A percentile compares a stretch with the other conserved stretches of the same genome.
These are phyloP conservation scores for Penaeus japonicus DNA, from an alignment of 1,140 invertebrate species.

Conservation along the genomic window DNA sequence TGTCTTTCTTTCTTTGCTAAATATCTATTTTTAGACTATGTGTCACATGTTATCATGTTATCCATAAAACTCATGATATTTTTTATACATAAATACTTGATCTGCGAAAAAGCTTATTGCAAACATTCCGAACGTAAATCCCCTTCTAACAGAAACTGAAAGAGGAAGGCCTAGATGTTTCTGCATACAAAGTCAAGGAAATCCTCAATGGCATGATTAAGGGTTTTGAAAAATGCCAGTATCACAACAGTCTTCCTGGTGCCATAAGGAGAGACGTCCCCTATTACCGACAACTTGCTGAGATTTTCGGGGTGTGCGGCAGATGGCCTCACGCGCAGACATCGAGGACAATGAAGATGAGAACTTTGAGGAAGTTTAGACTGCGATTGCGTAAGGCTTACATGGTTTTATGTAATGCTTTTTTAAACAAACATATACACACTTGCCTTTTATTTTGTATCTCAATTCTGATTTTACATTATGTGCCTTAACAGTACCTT, in stretches of 20 bases:
- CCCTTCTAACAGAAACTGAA: constrained; percentile 29
- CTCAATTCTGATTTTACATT: too few species aligned
- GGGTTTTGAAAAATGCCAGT: constrained; percentile 43
- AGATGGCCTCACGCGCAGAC: constrained; percentile 43
- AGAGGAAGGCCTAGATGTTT: constrained; percentile 11
- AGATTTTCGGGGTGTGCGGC: constrained; percentile 34
- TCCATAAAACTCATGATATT: too few species aligned
- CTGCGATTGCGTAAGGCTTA: constrained; percentile 39
- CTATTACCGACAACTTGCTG: constrained; percentile 39
- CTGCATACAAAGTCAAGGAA: constrained; percentile 42
- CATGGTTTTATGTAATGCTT: not conserved
- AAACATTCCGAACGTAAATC: not conserved
- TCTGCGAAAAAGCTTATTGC: not conserved
- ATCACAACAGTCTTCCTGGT: constrained; percentile 50
- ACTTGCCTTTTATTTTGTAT: too few species aligned
- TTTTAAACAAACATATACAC: too few species aligned
- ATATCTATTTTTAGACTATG: too few species aligned
- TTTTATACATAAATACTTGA: not conserved
- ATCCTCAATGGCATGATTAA: constrained; percentile 50
- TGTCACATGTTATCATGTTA: too few species aligned
- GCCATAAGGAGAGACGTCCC: constrained; percentile 47
- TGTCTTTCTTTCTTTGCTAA: too few species aligned
- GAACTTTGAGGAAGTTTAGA: constrained; percentile 31
- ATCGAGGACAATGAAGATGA: constrained; percentile 41
- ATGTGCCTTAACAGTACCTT: too few species aligned